Evolutionary conservation across 2,797 vertebrate species (phyloP), one percentile per base, ranked within the genome.

Genomic region (Telmatherina bonti): DNA sequence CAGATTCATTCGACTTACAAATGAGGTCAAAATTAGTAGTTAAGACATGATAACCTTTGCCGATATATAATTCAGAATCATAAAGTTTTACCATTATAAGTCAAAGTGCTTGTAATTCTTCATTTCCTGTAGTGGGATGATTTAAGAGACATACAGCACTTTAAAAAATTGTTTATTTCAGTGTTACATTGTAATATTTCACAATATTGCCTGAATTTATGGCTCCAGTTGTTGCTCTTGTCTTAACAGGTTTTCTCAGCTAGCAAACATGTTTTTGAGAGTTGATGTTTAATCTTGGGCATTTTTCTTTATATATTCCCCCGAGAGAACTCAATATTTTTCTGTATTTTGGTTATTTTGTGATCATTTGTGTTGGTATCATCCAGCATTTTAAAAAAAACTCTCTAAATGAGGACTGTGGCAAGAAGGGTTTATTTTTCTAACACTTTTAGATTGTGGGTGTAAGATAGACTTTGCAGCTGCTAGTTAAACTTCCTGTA

Each of bases 21-120:
- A 78, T 38, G 38, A 52, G 36, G 15, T 63, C 49, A 53, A 58
- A 69, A 78, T 64, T 65, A 72, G 47, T 15, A 45, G 35, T 38
- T 27, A 5, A 66, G 67, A 79, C 27, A 13, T 52, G 18, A 62
- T 20, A 12, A 73, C 67, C 56, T 71, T 49, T 29, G 16, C 30
- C 7, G 63, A 63, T 79, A 61, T 72, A 24, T 35, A 70, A 49
- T 67, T 77, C 8, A 7, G 7, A 54, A 0, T 53, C 26, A 53
- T 26, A 53, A 53, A 18, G 57, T 64, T 65, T 45, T 47, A 41
- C 62, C 35, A n/a, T 66, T 41, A 36, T 49, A 22, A 9, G 12
- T 29, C 58, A 11, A n/a, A 51, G 27, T 29, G 26, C 5, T 52
- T 57, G 16, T 35, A 13, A 22, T 53, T 52, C 5, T 15, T 26